Conservation (phyloP, 2,797 vertebrate species). For the Intellagama lesueurii region DNA sequence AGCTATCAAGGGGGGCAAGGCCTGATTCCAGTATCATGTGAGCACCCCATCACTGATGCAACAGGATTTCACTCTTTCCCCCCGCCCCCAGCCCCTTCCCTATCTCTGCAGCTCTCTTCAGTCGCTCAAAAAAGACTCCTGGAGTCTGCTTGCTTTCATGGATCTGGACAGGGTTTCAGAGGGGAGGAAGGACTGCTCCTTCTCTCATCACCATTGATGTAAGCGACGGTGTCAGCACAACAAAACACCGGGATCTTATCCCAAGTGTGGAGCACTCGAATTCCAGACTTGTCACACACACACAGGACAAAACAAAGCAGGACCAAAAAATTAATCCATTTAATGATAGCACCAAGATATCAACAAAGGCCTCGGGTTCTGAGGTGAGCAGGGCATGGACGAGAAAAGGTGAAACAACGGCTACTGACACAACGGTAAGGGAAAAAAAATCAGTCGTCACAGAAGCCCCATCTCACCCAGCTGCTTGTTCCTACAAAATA, state of each 20-base stretch:
- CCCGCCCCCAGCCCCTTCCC: too few species aligned
- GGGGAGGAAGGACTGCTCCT: too few species aligned
- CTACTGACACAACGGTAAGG: background rate
- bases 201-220: background rate
- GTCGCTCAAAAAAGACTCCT: too few species aligned
- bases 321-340: background rate
- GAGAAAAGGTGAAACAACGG: background rate
- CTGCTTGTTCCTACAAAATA: background rate
- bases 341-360: conserved; percentile 2
- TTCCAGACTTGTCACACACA: background rate
- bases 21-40: too few species aligned
- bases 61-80: too few species aligned
- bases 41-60: too few species aligned
- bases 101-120: too few species aligned
- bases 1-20: background rate
- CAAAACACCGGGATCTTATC: background rate
- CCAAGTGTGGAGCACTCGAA: background rate
- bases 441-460: too few species aligned
- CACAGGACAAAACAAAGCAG: fast-evolving
- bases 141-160: too few species aligned
- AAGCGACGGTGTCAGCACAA: background rate
- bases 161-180: too few species aligned
- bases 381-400: background rate
- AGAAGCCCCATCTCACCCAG: too few species aligned
- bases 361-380: background rate